A percentile compares a stretch with the other conserved stretches of the same genome.
Evolutionary conservation across 2,888 invertebrate species (phyloP).

Genomic region (Macaria liturata): DNA sequence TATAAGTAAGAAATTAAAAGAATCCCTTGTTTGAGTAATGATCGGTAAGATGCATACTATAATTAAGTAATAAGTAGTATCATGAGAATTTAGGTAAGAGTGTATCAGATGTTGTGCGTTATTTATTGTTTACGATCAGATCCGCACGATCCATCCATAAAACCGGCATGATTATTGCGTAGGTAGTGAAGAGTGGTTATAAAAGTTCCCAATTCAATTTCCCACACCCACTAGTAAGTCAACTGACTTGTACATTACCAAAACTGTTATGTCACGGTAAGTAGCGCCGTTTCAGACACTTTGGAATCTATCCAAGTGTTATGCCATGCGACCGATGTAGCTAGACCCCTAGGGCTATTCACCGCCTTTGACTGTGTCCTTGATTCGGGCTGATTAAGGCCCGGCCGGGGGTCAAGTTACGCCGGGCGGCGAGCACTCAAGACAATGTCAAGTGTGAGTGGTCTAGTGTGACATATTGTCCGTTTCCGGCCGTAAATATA

Average conservation of each 20-base stretch:
- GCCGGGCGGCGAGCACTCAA: slow-evolving; percentile 40
- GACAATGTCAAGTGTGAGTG: slow-evolving; percentile 45
- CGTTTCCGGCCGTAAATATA: slow-evolving; percentile 56
- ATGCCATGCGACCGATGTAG: slow-evolving; percentile 40
- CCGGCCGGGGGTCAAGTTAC: slow-evolving; percentile 39
- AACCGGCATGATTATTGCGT: too few relatives aligned
- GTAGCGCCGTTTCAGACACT: slow-evolving; percentile 61
- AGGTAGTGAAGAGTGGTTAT: too few relatives aligned
- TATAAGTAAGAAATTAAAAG: too few relatives aligned
- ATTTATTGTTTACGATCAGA: too few relatives aligned
- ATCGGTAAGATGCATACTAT: too few relatives aligned
- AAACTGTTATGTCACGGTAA: slow-evolving; percentile 63
- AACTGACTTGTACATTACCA: slow-evolving; percentile 40
- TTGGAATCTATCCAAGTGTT: slow-evolving; percentile 69
- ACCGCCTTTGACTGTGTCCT: slow-evolving; percentile 8
- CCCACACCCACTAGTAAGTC: slow-evolving; percentile 18
- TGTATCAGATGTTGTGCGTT: too few relatives aligned
- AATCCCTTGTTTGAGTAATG: too few relatives aligned
- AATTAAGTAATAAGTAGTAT: too few relatives aligned
- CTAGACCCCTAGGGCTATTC: slow-evolving; percentile 37
- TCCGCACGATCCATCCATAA: too few relatives aligned
- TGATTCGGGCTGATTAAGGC: slow-evolving; percentile 26
- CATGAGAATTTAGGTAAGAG: too few relatives aligned
- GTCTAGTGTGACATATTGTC: slow-evolving; percentile 56
- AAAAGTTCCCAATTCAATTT: slow-evolving; percentile 5